Evolutionary conservation across 2,113 vertebrate species (phyloP).

Genomic region (Limnothrissa miodon): DNA sequence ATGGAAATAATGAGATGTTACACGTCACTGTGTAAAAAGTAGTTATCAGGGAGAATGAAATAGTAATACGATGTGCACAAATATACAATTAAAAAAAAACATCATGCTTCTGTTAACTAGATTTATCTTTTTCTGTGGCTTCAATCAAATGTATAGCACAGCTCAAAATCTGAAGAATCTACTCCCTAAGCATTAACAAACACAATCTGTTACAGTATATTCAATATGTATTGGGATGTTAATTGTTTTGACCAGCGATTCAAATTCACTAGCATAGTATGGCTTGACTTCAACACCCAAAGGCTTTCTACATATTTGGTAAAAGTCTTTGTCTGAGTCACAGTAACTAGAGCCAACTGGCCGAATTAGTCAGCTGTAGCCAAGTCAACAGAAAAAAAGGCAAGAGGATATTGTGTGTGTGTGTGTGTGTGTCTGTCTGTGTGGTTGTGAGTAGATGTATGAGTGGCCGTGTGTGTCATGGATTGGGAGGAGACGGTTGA

Average conservation of each 20-base stretch:
- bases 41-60: neutral
- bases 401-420: conserved; percentile 49
- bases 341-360: conserved; percentile 1
- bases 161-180: neutral
- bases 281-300: neutral
- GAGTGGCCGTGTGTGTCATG: conserved; percentile 27
- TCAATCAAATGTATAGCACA: neutral
- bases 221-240: neutral
- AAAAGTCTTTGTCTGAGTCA: conserved; percentile 12
- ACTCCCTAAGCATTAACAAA: neutral
- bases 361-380: conserved; percentile 67
- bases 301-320: neutral
- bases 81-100: neutral
- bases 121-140: neutral
- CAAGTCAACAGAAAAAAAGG: conserved; percentile 59
- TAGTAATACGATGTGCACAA: neutral
- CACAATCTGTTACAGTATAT: neutral
- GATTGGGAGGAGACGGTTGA: conserved; percentile 7
- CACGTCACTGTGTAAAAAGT: neutral
- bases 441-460: neutral
- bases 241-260: no score
- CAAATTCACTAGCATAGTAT: neutral
- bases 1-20: conserved; percentile 2
- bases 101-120: neutral
- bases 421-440: conserved; percentile 41